phyloP scores from a whole-genome alignment of 2,797 vertebrate species.

The Pachyuromys duprasi region DNA sequence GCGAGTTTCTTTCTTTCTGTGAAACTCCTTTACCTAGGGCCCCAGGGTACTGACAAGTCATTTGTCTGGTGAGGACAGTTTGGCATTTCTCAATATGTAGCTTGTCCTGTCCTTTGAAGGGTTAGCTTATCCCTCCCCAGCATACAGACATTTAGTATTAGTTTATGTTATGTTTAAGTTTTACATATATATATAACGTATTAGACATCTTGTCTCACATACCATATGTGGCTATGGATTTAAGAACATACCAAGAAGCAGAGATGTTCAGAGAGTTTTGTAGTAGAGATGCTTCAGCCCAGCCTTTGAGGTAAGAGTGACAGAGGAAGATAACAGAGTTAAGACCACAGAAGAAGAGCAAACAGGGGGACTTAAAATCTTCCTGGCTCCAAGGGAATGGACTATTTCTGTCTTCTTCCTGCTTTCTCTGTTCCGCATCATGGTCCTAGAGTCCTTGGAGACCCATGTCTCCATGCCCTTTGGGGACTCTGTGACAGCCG shows the following conservation, averaged over 20 bases:
- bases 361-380: background rate
- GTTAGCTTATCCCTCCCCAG: background rate
- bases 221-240: background rate
- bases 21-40: background rate
- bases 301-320: background rate
- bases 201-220: background rate
- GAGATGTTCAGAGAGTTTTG: background rate
- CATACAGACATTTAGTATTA: background rate
- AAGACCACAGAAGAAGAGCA: background rate
- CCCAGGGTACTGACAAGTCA: background rate
- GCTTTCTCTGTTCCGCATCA: background rate
- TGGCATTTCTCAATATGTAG: background rate
- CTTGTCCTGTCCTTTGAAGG: background rate
- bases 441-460: constrained; percentile 30
- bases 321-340: constrained; percentile 2
- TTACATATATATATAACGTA: no score
- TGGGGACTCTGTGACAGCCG: constrained; percentile 19
- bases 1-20: background rate
- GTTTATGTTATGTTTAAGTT: no score
- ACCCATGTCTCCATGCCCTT: constrained; percentile 8
- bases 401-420: background rate
- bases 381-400: background rate
- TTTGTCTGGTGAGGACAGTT: background rate
- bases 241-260: constrained; percentile 62
- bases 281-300: background rate